Evolutionary conservation across 1,140 invertebrate species (phyloP).

Genomic region (Reticulitermes speratus): DNA sequence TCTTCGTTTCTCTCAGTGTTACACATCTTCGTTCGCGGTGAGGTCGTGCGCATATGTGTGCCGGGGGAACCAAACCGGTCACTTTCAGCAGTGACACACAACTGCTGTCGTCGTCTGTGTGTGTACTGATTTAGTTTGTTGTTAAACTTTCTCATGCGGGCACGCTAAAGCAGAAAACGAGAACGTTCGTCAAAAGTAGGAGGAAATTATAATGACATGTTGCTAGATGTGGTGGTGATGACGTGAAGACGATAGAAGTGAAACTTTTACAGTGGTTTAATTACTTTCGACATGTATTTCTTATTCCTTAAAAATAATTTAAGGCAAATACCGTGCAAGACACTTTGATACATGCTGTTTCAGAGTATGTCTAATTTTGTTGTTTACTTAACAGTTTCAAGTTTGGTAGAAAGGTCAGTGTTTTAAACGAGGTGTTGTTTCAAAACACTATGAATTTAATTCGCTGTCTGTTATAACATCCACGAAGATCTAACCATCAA

Average conservation of each 20-base stretch:
- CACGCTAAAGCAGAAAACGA: background rate
- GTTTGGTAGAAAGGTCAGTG: background rate
- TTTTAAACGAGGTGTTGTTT: background rate
- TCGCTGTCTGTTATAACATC: background rate
- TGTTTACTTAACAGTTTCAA: background rate
- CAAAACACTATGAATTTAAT: background rate
- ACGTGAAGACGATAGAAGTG: background rate
- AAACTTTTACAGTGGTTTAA: background rate
- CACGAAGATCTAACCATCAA: background rate
- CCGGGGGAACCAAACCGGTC: background rate
- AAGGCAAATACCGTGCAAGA: background rate
- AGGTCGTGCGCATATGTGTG: background rate
- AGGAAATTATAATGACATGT: background rate
- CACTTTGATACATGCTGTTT: background rate
- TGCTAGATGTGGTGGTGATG: background rate
- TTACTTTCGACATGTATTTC: background rate
- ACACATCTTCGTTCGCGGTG: background rate
- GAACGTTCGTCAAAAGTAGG: background rate
- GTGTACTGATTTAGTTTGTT: background rate
- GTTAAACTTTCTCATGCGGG: constrained; percentile 2
- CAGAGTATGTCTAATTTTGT: background rate
- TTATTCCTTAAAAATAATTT: background rate
- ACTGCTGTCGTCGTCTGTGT: background rate
- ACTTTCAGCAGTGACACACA: background rate
- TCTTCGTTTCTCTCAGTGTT: background rate